These are phyloP conservation scores for Crocallis elinguaria DNA, from an alignment of 2,888 invertebrate genomes.

Conservation along the genomic window DNA sequence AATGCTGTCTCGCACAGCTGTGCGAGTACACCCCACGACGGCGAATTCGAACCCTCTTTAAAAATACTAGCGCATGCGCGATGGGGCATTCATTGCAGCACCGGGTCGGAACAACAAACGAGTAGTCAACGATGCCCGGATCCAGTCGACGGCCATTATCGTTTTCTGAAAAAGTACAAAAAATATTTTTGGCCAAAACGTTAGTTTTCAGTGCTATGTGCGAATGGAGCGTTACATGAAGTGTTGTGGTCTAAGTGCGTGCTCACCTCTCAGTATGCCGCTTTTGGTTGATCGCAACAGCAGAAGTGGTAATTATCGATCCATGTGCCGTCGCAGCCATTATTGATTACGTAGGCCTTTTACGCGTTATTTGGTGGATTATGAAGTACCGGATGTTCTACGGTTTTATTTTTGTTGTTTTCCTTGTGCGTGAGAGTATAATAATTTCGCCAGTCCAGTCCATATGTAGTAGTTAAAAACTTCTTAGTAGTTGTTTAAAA, in stretches of 20 bases:
- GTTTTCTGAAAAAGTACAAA: slow-evolving; percentile 44
- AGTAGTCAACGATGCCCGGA: slow-evolving; percentile 68
- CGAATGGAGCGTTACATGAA: slow-evolving; percentile 64
- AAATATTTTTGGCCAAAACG: slow-evolving; percentile 37
- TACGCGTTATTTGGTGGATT: background rate
- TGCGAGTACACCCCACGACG: slow-evolving; percentile 67
- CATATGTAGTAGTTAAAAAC: too few species aligned
- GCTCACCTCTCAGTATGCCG: slow-evolving; percentile 63
- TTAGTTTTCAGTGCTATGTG: slow-evolving; percentile 59
- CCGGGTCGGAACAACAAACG: slow-evolving; percentile 61
- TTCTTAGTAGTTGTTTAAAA: too few species aligned
- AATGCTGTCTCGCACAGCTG: slow-evolving; percentile 66
- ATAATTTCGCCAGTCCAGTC: background rate
- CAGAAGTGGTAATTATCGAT: slow-evolving; percentile 81
- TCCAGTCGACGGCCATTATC: slow-evolving; percentile 57
- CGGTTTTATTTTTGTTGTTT: background rate
- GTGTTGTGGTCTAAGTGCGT: slow-evolving; percentile 43
- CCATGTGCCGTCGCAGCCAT: slow-evolving; percentile 67
- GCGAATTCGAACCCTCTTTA: slow-evolving; percentile 72
- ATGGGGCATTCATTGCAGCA: slow-evolving; percentile 65
- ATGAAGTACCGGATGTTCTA: background rate
- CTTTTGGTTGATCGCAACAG: slow-evolving; percentile 67
- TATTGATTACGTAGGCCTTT: slow-evolving; percentile 42
- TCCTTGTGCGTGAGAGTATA: background rate
- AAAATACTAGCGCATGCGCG: slow-evolving; percentile 78